Conservation (phyloP, 1,140 invertebrate species). For the Microplitis demolitor region DNA sequence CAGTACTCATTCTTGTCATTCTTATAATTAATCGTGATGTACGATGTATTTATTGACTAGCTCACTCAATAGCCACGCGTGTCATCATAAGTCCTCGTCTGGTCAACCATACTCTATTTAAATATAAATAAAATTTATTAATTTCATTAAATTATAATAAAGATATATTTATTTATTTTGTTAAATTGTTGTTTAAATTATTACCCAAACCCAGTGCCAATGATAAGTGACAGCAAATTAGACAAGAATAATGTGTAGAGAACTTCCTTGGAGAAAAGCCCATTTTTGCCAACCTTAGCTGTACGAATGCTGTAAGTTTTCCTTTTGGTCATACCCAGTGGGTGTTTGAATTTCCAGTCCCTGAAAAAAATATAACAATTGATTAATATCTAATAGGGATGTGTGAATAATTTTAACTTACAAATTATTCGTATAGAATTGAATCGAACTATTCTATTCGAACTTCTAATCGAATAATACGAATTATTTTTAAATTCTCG, state of each 20-base stretch:
- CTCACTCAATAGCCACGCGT: constrained; percentile 67
- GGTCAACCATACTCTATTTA: constrained; percentile 69
- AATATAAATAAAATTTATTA: neutral
- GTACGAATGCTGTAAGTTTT: constrained; percentile 77
- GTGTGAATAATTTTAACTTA: no score
- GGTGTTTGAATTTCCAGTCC: constrained; percentile 83
- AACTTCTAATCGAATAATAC: no score
- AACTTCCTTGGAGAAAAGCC: constrained; percentile 87
- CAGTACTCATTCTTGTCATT: neutral
- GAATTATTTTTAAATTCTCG: no score
- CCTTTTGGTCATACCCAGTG: constrained; percentile 62
- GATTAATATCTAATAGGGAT: no score
- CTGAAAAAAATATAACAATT: constrained; percentile 57
- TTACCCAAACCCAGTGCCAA: constrained; percentile 91
- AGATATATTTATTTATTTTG: neutral
- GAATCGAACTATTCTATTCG: no score
- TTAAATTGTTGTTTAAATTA: constrained; percentile 11
- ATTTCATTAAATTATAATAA: neutral
- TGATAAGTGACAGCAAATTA: constrained; percentile 84
- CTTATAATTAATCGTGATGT: neutral
- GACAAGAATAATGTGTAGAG: constrained; percentile 88
- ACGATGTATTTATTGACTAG: neutral
- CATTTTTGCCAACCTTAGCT: constrained; percentile 77
- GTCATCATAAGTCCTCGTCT: constrained; percentile 70
- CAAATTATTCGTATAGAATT: no score